phyloP scores from a whole-genome alignment of 1,140 invertebrate genomes.

The Melanaphis sacchari region DNA sequence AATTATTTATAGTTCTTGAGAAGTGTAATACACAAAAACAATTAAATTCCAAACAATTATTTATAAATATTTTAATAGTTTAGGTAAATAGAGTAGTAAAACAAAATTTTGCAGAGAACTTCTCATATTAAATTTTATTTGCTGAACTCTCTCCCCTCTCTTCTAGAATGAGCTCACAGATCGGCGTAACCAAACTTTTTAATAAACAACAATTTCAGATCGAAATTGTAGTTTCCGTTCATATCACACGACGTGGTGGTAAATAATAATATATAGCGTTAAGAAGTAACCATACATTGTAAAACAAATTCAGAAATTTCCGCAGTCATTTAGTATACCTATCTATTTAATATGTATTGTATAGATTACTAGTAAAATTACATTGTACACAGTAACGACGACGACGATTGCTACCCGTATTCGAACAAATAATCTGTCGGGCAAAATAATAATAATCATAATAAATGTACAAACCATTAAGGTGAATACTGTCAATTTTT shows the following conservation, averaged over 20 bases:
- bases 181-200: not conserved
- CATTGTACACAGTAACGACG: not conserved
- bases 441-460: conserved; percentile 20
- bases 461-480: conserved; percentile 45
- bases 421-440: not conserved
- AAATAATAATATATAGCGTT: not conserved
- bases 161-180: too few species aligned
- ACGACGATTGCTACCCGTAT: not conserved
- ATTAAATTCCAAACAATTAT: too few species aligned
- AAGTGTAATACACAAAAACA: too few species aligned
- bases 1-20: too few species aligned
- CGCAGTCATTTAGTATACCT: not conserved
- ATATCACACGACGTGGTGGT: too few species aligned
- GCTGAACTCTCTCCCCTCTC: not conserved
- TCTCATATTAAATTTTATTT: too few species aligned
- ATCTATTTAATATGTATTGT: not conserved
- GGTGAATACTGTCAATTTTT: conserved; percentile 45
- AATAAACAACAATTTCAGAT: not conserved
- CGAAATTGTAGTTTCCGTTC: too few species aligned
- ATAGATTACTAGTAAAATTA: not conserved
- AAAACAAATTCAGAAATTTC: not conserved
- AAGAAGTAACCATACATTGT: not conserved
- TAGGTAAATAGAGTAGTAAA: not conserved
- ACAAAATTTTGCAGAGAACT: not conserved
- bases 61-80: not conserved